Evolutionary conservation across 2,797 vertebrate genomes (phyloP).

Genomic region (Leontopithecus rosalia): DNA sequence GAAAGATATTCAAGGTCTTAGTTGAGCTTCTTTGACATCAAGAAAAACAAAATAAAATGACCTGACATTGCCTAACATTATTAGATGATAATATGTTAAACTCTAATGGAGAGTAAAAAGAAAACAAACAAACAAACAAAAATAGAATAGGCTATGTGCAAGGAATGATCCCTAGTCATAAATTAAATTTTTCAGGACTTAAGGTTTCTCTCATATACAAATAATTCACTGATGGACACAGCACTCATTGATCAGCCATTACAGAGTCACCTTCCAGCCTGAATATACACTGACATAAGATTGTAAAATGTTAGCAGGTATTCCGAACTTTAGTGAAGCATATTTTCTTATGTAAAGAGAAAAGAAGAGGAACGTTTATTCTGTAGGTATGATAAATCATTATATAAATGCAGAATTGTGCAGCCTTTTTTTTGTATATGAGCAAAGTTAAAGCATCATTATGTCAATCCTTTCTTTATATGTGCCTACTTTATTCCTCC

Average conservation of each 20-base stretch:
- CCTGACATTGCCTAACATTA: background rate
- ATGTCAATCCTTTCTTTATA: background rate
- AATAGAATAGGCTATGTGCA: background rate
- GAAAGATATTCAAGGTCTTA: background rate
- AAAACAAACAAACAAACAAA: background rate
- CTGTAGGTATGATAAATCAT: background rate
- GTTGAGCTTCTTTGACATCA: background rate
- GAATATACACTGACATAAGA: background rate
- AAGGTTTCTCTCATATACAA: background rate
- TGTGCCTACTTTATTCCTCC: background rate
- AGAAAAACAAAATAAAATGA: background rate
- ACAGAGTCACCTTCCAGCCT: background rate
- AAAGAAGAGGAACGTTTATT: background rate
- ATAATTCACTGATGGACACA: background rate
- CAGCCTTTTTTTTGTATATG: background rate
- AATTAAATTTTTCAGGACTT: background rate
- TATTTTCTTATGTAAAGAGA: background rate
- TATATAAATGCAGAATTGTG: background rate
- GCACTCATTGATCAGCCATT: background rate
- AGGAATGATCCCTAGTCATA: background rate
- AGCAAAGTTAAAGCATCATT: constrained; percentile 6
- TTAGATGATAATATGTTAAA: background rate
- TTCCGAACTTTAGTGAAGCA: background rate
- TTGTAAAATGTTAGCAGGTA: background rate
- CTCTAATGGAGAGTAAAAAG: background rate